A percentile compares a stretch with the other conserved stretches of the same genome.
phyloP scores from a whole-genome alignment of 2,113 vertebrate species.

The Paracyprichromis sp. region DNA sequence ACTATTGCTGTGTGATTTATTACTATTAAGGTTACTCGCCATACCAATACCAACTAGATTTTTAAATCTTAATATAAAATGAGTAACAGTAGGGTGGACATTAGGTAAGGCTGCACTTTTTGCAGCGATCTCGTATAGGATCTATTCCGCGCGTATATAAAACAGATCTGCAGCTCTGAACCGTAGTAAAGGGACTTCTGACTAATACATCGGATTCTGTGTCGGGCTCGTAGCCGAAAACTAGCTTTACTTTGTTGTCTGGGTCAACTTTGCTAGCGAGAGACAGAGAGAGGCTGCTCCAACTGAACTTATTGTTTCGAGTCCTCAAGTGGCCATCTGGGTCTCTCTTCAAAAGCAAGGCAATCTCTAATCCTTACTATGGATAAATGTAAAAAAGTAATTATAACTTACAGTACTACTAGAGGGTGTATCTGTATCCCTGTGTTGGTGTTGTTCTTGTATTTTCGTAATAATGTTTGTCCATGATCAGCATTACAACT shows the following conservation, averaged over 20 bases:
- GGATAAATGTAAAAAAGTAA: neutral
- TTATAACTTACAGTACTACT: neutral
- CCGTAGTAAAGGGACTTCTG: neutral
- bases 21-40: neutral
- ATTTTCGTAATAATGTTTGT: neutral
- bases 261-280: neutral
- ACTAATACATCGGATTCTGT: neutral
- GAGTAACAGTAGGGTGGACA: neutral
- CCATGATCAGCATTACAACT: neutral
- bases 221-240: neutral
- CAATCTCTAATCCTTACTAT: neutral
- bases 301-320: neutral
- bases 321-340: neutral
- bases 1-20: neutral
- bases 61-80: neutral
- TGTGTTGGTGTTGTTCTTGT: neutral
- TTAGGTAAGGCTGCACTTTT: neutral
- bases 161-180: neutral
- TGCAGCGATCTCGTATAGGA: rapidly evolving
- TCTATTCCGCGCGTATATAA: neutral
- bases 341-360: neutral
- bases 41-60: neutral
- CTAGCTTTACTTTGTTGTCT: neutral
- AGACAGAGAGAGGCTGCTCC: neutral
- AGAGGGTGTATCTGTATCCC: neutral